phyloP scores from a whole-genome alignment of 2,888 invertebrate genomes.

The Luffia ferchaultella region DNA sequence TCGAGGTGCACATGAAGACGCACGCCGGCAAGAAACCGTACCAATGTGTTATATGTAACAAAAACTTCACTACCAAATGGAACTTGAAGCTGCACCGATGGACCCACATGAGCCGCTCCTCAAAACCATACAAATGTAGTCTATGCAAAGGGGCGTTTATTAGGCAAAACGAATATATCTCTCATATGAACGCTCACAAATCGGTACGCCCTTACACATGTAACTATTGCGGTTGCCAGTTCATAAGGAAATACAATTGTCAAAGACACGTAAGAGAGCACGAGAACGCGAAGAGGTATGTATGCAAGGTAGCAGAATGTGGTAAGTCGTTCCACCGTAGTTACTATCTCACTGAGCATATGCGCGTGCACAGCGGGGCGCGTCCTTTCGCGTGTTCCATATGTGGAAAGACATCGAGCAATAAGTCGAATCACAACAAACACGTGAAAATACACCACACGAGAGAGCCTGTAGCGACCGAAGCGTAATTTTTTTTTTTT shows the following conservation, averaged over 20 bases:
- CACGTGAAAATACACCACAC: conserved; percentile 91
- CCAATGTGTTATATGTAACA: conserved; percentile 83
- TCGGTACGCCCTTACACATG: conserved; percentile 87
- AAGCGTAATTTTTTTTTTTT: conserved; percentile 62
- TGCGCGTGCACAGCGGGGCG: conserved; percentile 84
- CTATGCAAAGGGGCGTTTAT: conserved; percentile 87
- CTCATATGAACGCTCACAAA: conserved; percentile 87
- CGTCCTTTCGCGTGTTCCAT: conserved; percentile 86
- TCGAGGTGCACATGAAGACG: conserved; percentile 81
- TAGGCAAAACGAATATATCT: conserved; percentile 79
- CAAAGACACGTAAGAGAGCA: conserved; percentile 85
- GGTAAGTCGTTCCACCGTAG: conserved; percentile 86
- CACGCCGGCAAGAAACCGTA: conserved; percentile 82
- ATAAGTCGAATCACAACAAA: conserved; percentile 91
- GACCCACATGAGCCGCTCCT: conserved; percentile 85
- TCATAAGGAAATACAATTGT: conserved; percentile 89
- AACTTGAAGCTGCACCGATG: conserved; percentile 89
- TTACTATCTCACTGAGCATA: conserved; percentile 88
- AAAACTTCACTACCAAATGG: conserved; percentile 89
- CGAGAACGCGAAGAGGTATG: conserved; percentile 79
- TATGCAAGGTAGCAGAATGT: conserved; percentile 76
- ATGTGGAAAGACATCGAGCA: conserved; percentile 88
- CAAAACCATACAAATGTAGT: conserved; percentile 86
- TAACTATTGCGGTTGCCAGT: conserved; percentile 89
- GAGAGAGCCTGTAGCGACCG: conserved; percentile 85